phyloP scores from a whole-genome alignment of 2,113 vertebrate species.

The Vulpes ferrilata region DNA sequence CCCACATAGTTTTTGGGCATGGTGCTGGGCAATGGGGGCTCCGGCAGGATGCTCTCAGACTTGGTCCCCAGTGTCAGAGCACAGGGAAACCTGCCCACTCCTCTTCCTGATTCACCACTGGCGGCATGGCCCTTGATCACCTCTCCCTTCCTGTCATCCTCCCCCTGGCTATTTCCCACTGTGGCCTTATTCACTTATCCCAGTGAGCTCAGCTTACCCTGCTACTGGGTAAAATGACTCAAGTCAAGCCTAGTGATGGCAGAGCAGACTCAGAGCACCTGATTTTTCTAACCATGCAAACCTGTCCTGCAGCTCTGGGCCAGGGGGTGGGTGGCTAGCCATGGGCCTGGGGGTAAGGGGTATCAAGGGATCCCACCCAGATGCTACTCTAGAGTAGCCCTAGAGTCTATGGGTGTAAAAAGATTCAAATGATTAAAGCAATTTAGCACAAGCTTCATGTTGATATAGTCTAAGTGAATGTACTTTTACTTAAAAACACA shows the following conservation, averaged over 20 bases:
- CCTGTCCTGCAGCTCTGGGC: background rate
- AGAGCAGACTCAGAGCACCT: background rate
- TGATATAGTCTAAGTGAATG: background rate
- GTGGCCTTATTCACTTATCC: fast-evolving
- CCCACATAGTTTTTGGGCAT: background rate
- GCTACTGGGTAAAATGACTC: too few species aligned
- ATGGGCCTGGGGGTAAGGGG: too few species aligned
- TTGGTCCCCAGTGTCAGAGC: too few species aligned
- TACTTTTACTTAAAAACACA: background rate
- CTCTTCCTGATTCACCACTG: fast-evolving
- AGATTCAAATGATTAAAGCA: background rate
- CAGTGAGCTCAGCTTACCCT: too few species aligned
- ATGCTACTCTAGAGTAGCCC: background rate
- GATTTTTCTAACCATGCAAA: fast-evolving
- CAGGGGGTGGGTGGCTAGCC: background rate
- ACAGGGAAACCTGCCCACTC: background rate
- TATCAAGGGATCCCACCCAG: background rate
- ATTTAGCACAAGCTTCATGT: background rate
- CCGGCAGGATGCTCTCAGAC: fast-evolving
- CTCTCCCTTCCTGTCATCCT: background rate
- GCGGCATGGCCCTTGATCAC: background rate
- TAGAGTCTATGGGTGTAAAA: background rate
- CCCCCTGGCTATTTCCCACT: too few species aligned
- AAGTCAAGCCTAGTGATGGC: background rate
- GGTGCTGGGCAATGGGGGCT: background rate